A percentile compares a stretch with the other conserved stretches of the same genome.
These are phyloP conservation scores for Loris lydekkerianus DNA, from an alignment of 2,797 vertebrate genomes.

Conservation along the genomic window DNA sequence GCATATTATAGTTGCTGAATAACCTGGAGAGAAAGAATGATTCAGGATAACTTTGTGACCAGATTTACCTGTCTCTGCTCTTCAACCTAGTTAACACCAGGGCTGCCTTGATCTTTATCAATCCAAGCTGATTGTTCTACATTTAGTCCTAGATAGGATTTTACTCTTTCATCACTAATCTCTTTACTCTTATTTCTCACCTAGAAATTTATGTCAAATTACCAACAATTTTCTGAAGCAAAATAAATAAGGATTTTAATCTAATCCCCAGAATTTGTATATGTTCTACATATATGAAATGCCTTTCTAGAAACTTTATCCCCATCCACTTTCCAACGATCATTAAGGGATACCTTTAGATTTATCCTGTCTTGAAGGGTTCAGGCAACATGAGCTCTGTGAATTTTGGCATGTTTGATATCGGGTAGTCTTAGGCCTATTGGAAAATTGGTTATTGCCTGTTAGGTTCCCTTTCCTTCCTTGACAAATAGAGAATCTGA, in stretches of 20 bases:
- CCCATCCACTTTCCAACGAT: no score
- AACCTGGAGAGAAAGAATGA: neutral
- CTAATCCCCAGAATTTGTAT: accelerated
- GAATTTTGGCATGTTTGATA: neutral
- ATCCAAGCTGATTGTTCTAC: neutral
- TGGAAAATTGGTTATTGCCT: neutral
- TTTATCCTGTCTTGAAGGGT: neutral
- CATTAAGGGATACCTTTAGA: neutral
- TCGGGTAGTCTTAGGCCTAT: no score
- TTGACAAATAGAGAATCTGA: neutral
- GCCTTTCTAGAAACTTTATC: no score
- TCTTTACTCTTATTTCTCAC: neutral
- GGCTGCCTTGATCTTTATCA: neutral
- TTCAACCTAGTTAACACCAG: neutral
- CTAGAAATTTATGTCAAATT: neutral
- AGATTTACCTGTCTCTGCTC: neutral
- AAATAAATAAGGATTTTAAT: neutral
- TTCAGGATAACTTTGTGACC: neutral
- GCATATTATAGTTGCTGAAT: neutral
- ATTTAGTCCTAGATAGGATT: no score
- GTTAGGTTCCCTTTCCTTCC: neutral
- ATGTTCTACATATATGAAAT: neutral
- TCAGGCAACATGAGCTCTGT: neutral
- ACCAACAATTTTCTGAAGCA: neutral
- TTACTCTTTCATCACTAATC: neutral